phyloP scores from a whole-genome alignment of 2,113 vertebrate genomes.

The Ramphastos sulfuratus region DNA sequence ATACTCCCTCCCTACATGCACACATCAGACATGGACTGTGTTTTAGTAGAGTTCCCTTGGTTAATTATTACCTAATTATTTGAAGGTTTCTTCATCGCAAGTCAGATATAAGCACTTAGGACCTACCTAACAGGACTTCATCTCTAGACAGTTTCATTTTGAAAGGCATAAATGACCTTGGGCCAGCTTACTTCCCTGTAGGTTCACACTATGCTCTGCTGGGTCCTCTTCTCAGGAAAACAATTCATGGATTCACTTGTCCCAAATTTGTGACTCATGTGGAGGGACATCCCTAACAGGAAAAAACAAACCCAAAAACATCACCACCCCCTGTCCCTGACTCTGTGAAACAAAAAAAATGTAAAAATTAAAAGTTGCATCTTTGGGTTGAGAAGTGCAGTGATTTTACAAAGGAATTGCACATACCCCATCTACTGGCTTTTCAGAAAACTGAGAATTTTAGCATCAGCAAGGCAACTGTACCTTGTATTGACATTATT shows the following conservation, averaged over 20 bases:
- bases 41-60: not conserved
- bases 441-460: conserved; percentile 13
- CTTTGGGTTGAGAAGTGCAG: not conserved
- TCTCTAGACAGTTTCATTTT: not conserved
- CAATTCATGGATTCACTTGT: not conserved
- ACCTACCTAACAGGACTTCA: not conserved
- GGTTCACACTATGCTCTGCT: not conserved
- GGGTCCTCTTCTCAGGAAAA: not conserved
- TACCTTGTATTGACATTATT: not conserved
- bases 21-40: not conserved
- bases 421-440: conserved; percentile 67
- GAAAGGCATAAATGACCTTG: not conserved
- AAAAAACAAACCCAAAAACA: not conserved
- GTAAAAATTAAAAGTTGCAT: not conserved
- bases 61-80: not conserved
- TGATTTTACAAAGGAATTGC: conserved; percentile 1
- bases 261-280: not conserved
- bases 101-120: not conserved
- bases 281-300: not conserved
- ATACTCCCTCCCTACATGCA: not conserved
- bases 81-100: not conserved
- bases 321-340: too few species aligned
- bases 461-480: not conserved
- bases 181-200: not conserved
- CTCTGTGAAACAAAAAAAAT: not conserved